phyloP scores from a whole-genome alignment of 2,797 vertebrate species.

The Cryptoprocta ferox region DNA sequence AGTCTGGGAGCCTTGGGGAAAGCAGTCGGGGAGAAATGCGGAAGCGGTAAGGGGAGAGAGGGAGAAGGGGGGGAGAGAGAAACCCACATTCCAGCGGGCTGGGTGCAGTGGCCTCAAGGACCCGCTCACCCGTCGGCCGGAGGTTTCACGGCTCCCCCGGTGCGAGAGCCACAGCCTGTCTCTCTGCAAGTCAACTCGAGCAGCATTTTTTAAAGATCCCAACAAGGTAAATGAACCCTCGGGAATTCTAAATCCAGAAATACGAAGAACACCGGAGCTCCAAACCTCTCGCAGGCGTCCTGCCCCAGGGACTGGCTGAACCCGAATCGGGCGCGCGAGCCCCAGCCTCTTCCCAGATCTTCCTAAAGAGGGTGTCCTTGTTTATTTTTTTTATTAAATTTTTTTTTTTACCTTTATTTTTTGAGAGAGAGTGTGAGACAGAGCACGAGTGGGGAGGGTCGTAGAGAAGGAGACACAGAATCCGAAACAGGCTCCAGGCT shows the following conservation, averaged over 20 bases:
- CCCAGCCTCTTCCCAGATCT: neutral
- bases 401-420: no score
- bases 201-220: neutral
- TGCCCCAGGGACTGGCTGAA: neutral
- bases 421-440: no score
- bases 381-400: neutral
- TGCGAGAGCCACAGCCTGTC: neutral
- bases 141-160: neutral
- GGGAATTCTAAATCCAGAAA: neutral
- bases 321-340: neutral
- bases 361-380: neutral
- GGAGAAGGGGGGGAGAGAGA: neutral
- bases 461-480: no score
- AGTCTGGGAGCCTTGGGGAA: neutral
- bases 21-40: neutral
- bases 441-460: no score
- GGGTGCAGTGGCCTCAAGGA: accelerated
- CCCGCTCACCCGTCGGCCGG: accelerated
- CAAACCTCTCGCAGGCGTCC: neutral
- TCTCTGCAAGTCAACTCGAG: neutral
- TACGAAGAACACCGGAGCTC: neutral
- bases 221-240: neutral
- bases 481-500: no score
- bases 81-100: neutral
- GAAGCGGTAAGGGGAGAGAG: no score